These are phyloP conservation scores for Pelodytes ibericus DNA, from an alignment of 2,797 vertebrate genomes.

Conservation along the genomic window DNA sequence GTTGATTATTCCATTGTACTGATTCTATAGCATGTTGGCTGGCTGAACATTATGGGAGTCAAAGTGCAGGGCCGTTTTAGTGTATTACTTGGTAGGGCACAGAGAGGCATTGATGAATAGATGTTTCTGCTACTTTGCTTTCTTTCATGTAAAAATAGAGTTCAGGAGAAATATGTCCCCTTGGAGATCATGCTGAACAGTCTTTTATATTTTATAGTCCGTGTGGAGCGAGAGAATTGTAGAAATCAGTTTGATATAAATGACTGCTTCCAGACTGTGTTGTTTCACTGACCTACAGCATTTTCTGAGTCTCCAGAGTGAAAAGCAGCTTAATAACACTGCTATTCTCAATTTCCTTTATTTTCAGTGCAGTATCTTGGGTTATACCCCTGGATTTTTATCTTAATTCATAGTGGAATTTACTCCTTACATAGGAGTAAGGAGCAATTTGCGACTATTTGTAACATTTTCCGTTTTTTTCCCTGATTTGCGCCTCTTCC, in stretches of 20 bases:
- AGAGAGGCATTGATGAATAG: not conserved
- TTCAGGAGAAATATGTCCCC: not conserved
- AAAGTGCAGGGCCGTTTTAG: too few relatives aligned
- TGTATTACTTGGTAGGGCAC: too few relatives aligned
- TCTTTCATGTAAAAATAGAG: not conserved
- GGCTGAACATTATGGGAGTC: too few relatives aligned
- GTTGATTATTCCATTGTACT: too few relatives aligned
- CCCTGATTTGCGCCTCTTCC: too few relatives aligned
- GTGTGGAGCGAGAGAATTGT: slow-evolving; percentile 1
- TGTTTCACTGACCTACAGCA: not conserved
- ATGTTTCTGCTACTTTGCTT: not conserved
- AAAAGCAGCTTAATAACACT: not conserved
- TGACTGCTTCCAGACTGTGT: not conserved
- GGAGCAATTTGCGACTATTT: too few relatives aligned
- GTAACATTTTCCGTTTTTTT: too few relatives aligned
- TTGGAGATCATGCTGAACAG: not conserved
- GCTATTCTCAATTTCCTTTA: not conserved
- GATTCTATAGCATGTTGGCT: too few relatives aligned
- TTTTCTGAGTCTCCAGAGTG: not conserved
- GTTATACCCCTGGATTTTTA: too few relatives aligned
- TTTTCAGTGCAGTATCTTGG: not conserved
- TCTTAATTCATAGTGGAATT: too few relatives aligned
- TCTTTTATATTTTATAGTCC: not conserved
- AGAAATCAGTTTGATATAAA: slow-evolving; percentile 8
- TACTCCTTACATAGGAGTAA: too few relatives aligned